Conservation (phyloP, 2,113 vertebrate species). For the Picathartes gymnocephalus region DNA sequence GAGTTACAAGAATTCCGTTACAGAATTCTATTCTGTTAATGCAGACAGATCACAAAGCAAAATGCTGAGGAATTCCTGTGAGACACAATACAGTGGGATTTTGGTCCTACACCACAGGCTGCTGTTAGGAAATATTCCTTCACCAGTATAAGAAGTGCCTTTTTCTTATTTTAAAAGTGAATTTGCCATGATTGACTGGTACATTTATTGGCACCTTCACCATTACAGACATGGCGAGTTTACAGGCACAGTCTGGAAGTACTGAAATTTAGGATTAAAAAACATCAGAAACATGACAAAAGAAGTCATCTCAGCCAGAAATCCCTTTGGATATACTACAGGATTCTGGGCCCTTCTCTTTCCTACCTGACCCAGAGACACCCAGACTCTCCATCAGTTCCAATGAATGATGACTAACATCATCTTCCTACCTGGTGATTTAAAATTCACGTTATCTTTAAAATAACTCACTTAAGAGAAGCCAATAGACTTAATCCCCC, state of each 20-base stretch:
- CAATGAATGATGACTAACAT: neutral
- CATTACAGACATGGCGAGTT: conserved; percentile 35
- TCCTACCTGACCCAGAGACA: neutral
- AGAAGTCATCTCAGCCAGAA: neutral
- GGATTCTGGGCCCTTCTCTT: neutral
- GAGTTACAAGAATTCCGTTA: neutral
- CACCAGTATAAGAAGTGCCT: neutral
- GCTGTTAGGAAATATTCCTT: neutral
- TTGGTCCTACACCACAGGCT: conserved; percentile 43
- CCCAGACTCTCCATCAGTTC: neutral
- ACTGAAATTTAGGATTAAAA: conserved; percentile 29
- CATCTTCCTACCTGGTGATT: neutral
- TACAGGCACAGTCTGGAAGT: conserved; percentile 51
- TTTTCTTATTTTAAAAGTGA: neutral
- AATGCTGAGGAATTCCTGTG: neutral
- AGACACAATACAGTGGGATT: neutral
- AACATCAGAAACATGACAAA: neutral
- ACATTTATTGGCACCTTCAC: conserved; percentile 36
- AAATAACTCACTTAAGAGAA: neutral
- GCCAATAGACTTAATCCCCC: neutral
- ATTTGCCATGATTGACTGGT: neutral
- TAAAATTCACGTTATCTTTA: neutral
- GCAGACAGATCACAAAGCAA: conserved; percentile 4
- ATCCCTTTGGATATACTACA: neutral
- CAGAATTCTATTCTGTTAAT: neutral